phyloP scores from a whole-genome alignment of 92 coral and sea anemone genomes.

The Galaxea fascicularis region DNA sequence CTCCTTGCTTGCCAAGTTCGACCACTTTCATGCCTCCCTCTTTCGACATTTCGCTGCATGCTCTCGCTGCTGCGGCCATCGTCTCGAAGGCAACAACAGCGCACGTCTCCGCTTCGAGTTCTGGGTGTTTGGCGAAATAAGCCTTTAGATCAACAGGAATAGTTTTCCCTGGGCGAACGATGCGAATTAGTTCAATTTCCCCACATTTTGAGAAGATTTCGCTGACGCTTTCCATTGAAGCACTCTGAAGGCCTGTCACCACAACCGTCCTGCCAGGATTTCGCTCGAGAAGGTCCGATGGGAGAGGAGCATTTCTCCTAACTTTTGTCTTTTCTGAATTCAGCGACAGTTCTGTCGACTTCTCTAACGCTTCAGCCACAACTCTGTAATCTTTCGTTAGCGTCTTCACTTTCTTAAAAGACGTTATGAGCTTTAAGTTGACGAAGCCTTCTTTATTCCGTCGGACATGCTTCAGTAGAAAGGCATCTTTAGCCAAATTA shows the following conservation, averaged over 20 bases:
- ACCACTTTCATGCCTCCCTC: conserved; percentile 92
- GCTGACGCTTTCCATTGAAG: conserved; percentile 89
- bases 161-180: conserved; percentile 89
- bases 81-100: conserved; percentile 98
- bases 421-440: conserved; percentile 93
- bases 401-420: conserved; percentile 96
- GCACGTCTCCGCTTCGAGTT: conserved; percentile 81
- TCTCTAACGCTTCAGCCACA: conserved; percentile 88
- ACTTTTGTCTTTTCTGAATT: conserved; percentile 93
- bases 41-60: conserved; percentile 91
- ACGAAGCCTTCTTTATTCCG: conserved; percentile 98
- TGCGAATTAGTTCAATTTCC: conserved; percentile 92
- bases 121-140: conserved; percentile 78
- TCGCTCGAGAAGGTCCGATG: conserved; percentile 89
- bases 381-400: conserved; percentile 95
- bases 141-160: conserved; percentile 89
- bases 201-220: conserved; percentile 97
- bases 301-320: conserved; percentile 75
- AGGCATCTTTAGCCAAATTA: conserved; percentile 93
- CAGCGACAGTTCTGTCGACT: conserved; percentile 77
- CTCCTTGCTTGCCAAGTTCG: conserved; percentile 81
- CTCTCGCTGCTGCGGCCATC: conserved; percentile 99
- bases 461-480: conserved; percentile 95
- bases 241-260: conserved; percentile 78
- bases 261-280: conserved; percentile 97